Evolutionary conservation across 1,140 invertebrate genomes (phyloP).

Genomic region (Ceratoteleas bidentatus): DNA sequence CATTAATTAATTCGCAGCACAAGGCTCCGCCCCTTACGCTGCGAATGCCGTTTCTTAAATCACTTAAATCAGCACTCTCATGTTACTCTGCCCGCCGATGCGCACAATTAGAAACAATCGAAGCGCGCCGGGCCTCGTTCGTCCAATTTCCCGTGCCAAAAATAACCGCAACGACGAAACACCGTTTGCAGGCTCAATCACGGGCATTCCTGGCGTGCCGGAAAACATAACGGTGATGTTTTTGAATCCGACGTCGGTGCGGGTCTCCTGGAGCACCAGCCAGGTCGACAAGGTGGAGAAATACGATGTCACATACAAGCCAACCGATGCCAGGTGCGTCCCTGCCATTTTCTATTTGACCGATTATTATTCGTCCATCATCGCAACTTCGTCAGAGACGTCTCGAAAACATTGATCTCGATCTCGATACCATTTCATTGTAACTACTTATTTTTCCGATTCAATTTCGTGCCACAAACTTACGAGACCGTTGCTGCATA

Average conservation of each 20-base stretch:
- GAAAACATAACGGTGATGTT: slow-evolving; percentile 94
- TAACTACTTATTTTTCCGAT: slow-evolving; percentile 25
- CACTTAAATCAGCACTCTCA: no score
- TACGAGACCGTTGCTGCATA: background rate
- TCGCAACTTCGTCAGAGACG: slow-evolving; percentile 43
- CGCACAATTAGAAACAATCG: slow-evolving; percentile 31
- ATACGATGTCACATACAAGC: slow-evolving; percentile 92
- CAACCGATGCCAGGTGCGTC: slow-evolving; percentile 89
- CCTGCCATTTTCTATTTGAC: slow-evolving; percentile 54
- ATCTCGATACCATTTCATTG: slow-evolving; percentile 45
- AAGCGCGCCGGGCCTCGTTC: slow-evolving; percentile 3
- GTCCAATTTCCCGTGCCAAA: background rate
- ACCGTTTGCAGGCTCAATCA: slow-evolving; percentile 86
- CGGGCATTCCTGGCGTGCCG: slow-evolving; percentile 86
- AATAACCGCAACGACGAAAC: slow-evolving; percentile 24
- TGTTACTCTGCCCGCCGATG: background rate
- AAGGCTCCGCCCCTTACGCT: no score
- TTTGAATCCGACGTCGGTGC: slow-evolving; percentile 89
- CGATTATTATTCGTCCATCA: slow-evolving; percentile 37
- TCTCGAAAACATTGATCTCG: slow-evolving; percentile 48
- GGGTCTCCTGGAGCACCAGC: slow-evolving; percentile 90
- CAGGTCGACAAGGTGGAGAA: slow-evolving; percentile 88
- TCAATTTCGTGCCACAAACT: background rate
- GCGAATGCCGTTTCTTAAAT: no score
- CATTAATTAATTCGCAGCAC: no score